Evolutionary conservation across 2,113 vertebrate species (phyloP).

Genomic region (Brachyhypopomus gauderio): DNA sequence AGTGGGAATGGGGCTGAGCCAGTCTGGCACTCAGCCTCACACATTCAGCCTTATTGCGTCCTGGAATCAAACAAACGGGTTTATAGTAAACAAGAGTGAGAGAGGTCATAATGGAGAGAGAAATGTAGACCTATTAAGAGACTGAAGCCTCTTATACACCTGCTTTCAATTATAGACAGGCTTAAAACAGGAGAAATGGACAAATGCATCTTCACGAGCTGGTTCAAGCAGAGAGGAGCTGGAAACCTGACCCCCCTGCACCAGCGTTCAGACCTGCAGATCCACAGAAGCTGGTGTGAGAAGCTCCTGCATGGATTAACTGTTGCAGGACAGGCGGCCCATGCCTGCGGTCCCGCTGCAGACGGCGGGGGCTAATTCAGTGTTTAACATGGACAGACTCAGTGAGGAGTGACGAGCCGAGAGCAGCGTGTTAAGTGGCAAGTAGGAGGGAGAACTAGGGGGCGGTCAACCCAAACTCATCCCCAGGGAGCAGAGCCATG

Average conservation of each 20-base stretch:
- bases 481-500: slow-evolving; percentile 48
- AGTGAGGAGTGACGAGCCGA: slow-evolving; percentile 44
- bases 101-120: slow-evolving; percentile 10
- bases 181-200: slow-evolving; percentile 34
- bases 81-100: not conserved
- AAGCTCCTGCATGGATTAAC: slow-evolving; percentile 29
- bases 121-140: not conserved
- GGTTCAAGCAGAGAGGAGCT: too few species aligned
- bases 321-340: slow-evolving; percentile 21
- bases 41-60: not conserved
- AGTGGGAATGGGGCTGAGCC: too few species aligned
- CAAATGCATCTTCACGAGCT: not conserved
- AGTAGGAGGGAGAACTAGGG: slow-evolving; percentile 29
- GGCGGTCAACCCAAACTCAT: slow-evolving; percentile 19
- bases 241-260: not conserved
- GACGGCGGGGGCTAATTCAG: slow-evolving; percentile 26
- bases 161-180: slow-evolving; percentile 50
- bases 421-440: slow-evolving; percentile 47
- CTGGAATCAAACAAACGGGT: not conserved
- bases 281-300: slow-evolving; percentile 17
- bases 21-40: too few species aligned
- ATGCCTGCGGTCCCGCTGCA: slow-evolving; percentile 28
- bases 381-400: slow-evolving; percentile 48
- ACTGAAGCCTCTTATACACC: slow-evolving; percentile 21
- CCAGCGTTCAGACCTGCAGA: not conserved